phyloP scores from a whole-genome alignment of 35 echinoderm and acorn worm species.

The Apostichopus japonicus region DNA sequence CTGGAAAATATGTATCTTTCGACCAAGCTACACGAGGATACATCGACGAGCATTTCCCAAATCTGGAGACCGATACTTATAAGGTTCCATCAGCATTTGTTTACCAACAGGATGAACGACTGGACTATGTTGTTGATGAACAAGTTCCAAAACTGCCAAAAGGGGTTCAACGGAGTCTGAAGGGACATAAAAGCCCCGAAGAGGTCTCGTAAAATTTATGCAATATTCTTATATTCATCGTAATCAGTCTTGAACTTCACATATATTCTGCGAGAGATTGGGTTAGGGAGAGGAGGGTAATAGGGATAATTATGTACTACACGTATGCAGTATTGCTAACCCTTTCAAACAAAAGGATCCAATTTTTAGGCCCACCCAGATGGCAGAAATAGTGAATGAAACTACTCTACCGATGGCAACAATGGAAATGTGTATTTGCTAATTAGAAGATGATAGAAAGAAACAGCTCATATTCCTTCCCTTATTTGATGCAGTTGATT shows the following conservation, averaged over 20 bases:
- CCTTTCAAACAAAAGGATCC: too few relatives aligned
- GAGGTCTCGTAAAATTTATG: neutral
- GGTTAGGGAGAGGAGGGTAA: too few relatives aligned
- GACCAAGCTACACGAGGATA: neutral
- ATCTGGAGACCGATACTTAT: neutral
- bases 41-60: neutral
- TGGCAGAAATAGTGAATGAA: too few relatives aligned
- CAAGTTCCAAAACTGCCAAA: neutral
- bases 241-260: neutral
- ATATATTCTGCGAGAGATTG: neutral
- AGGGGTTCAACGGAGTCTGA: neutral
- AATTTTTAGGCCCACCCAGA: too few relatives aligned
- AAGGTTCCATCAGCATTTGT: constrained; percentile 16
- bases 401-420: too few relatives aligned
- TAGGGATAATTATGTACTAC: too few relatives aligned
- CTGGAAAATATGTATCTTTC: neutral
- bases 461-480: too few relatives aligned
- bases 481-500: too few relatives aligned
- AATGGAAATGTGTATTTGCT: too few relatives aligned
- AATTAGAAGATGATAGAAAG: too few relatives aligned
- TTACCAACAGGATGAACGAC: constrained; percentile 1
- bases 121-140: constrained; percentile 1
- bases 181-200: neutral
- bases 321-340: too few relatives aligned
- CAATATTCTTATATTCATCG: neutral